Conservation (phyloP, 2,113 vertebrate species). For the Siniperca knerii region DNA sequence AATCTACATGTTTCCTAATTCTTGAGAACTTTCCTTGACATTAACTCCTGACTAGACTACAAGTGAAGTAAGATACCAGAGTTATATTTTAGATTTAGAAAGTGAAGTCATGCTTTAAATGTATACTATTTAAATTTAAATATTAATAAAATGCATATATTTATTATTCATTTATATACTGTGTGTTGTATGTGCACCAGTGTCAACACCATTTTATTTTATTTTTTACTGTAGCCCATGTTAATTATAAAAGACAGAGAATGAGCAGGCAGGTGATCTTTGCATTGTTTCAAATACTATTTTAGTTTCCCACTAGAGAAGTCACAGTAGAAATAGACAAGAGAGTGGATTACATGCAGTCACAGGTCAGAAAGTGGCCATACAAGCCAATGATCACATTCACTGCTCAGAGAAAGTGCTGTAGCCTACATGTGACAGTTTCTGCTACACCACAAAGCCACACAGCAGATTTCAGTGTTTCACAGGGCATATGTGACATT, state of each 20-base stretch:
- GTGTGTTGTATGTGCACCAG: background rate
- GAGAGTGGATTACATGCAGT: slow-evolving; percentile 15
- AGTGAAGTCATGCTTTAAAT: background rate
- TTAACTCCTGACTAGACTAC: background rate
- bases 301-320: background rate
- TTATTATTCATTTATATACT: background rate
- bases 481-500: slow-evolving; percentile 76
- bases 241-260: background rate
- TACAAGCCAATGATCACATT: slow-evolving; percentile 29
- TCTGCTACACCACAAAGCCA: slow-evolving; percentile 67
- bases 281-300: background rate
- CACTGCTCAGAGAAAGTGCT: slow-evolving; percentile 29
- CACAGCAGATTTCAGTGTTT: slow-evolving; percentile 64
- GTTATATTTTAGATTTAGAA: background rate
- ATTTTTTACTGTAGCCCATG: background rate
- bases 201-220: background rate
- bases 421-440: slow-evolving; percentile 60
- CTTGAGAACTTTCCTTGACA: background rate
- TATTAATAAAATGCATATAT: too few relatives aligned
- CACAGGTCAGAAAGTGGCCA: slow-evolving; percentile 36
- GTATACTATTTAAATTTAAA: too few relatives aligned
- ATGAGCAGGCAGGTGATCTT: background rate
- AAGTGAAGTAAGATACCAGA: background rate
- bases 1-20: background rate
- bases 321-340: background rate